These are phyloP conservation scores for Melanophora roralis DNA, from an alignment of 2,888 invertebrate species.

Conservation along the genomic window DNA sequence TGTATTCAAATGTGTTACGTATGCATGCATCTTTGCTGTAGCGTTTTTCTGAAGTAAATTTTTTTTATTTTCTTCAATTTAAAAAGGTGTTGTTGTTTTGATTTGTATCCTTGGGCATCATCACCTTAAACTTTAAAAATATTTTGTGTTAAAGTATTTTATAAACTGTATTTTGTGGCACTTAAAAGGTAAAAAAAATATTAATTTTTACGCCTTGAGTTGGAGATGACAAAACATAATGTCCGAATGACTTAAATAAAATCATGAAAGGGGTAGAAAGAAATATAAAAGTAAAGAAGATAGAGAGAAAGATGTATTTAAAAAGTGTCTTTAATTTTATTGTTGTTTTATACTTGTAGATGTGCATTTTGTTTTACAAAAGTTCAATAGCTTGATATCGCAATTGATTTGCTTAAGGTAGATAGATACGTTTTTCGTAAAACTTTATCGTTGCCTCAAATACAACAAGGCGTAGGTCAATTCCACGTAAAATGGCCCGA, in stretches of 20 bases:
- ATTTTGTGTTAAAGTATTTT: constrained; percentile 12
- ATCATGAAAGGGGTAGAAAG: too few species aligned
- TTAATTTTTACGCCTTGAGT: constrained; percentile 13
- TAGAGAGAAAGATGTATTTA: constrained; percentile 6
- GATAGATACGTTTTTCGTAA: too few species aligned
- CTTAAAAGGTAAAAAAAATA: not conserved
- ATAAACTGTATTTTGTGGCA: not conserved
- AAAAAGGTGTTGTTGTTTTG: constrained; percentile 46
- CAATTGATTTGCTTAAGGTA: constrained; percentile 34
- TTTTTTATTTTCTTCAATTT: too few species aligned
- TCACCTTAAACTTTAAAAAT: constrained; percentile 5
- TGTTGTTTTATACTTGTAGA: not conserved
- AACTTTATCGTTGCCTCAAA: too few species aligned
- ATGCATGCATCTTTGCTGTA: too few species aligned
- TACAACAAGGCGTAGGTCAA: too few species aligned
- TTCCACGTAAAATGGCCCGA: too few species aligned
- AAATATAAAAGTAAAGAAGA: too few species aligned
- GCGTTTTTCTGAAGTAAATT: not conserved
- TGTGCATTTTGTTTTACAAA: constrained; percentile 3
- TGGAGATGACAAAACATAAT: constrained; percentile 40
- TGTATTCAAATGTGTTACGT: too few species aligned
- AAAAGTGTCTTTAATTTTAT: too few species aligned
- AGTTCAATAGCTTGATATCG: constrained; percentile 46
- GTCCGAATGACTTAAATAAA: constrained; percentile 5
- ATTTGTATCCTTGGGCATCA: constrained; percentile 24